phyloP scores from a whole-genome alignment of 2,113 vertebrate genomes.

The Theristicus caerulescens region DNA sequence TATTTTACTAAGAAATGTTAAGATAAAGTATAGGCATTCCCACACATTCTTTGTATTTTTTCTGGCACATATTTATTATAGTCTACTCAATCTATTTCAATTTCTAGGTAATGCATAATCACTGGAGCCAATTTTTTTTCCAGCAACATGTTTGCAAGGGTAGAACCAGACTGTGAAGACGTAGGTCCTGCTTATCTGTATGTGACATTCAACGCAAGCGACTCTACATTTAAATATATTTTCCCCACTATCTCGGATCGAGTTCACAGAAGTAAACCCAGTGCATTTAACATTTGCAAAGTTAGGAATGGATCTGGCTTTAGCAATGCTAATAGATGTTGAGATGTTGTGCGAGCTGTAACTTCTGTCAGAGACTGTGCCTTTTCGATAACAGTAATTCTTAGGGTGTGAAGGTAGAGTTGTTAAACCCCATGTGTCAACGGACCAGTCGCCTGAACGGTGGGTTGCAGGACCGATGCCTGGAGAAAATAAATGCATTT shows the following conservation, averaged over 20 bases:
- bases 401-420: neutral
- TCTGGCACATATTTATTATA: neutral
- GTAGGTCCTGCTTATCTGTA: neutral
- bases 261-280: neutral
- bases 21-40: constrained; percentile 43
- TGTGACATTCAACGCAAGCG: accelerated
- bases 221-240: neutral
- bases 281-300: neutral
- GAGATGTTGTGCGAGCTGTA: neutral
- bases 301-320: neutral
- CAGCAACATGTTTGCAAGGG: neutral
- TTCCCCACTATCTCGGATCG: accelerated
- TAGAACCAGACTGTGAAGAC: neutral
- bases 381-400: neutral
- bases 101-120: neutral
- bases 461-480: neutral
- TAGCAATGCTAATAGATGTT: neutral
- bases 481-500: neutral
- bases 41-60: constrained; percentile 46
- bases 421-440: neutral
- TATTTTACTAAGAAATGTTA: constrained; percentile 34
- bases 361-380: neutral
- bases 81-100: neutral
- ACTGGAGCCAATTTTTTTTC: neutral
- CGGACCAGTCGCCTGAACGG: accelerated